A percentile compares a stretch with the other conserved stretches of the same genome.
Conservation (phyloP, 1,140 invertebrate species). For the Campoletis sonorensis region DNA sequence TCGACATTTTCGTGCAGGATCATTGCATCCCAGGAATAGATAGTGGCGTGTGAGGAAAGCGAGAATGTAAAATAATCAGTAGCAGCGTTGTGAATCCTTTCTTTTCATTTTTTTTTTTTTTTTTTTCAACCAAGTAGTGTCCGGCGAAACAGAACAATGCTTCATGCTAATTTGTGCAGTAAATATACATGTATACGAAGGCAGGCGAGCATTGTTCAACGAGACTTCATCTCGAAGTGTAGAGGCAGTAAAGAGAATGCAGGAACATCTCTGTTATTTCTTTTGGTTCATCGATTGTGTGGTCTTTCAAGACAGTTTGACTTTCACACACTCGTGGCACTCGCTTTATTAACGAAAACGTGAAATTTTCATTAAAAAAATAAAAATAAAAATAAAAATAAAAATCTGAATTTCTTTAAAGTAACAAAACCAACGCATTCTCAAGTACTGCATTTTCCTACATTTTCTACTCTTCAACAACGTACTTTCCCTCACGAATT, state of each 20-base stretch:
- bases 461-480: too few relatives aligned
- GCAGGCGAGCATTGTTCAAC: slow-evolving; percentile 8
- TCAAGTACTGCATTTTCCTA: too few relatives aligned
- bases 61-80: background rate
- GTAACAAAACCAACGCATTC: too few relatives aligned
- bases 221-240: background rate
- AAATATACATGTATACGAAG: slow-evolving; percentile 53
- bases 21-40: background rate
- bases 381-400: too few relatives aligned
- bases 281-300: background rate
- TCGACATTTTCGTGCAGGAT: background rate
- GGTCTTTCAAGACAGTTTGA: background rate
- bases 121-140: slow-evolving; percentile 47
- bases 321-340: background rate
- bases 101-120: slow-evolving; percentile 62
- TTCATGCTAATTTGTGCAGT: slow-evolving; percentile 65
- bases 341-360: background rate
- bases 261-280: slow-evolving; percentile 13
- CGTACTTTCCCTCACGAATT: too few relatives aligned
- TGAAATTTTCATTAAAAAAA: too few relatives aligned
- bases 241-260: background rate
- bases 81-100: slow-evolving; percentile 55
- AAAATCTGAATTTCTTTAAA: too few relatives aligned
- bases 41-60: background rate
- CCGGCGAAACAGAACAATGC: slow-evolving; percentile 65